Percentiles rank a stretch among this genome's conserved stretches.
Conservation (phyloP, 1,140 invertebrate species). For the Forficula auricularia region DNA sequence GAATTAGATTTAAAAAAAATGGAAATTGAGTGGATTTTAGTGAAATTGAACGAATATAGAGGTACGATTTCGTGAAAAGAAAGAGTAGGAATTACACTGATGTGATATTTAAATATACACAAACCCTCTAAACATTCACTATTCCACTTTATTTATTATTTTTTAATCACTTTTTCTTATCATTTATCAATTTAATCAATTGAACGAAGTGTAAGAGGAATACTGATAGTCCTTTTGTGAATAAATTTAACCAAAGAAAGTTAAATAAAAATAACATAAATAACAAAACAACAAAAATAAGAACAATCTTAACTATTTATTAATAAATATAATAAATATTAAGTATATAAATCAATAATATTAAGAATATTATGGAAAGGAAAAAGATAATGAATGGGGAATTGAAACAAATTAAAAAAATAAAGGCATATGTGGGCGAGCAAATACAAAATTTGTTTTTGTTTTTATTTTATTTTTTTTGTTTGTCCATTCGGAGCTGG, state of each 20-base stretch:
- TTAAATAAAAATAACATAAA: neutral
- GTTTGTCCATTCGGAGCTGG: too few species aligned
- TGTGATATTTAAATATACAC: neutral
- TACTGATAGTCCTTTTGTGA: constrained; percentile 2
- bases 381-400: too few species aligned
- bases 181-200: constrained; percentile 8
- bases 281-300: neutral
- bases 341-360: too few species aligned
- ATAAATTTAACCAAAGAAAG: constrained; percentile 8
- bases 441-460: too few species aligned
- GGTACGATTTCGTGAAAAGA: too few species aligned
- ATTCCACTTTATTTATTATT: constrained; percentile 8
- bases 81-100: neutral
- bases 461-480: too few species aligned
- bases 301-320: constrained; percentile 4
- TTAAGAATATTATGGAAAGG: too few species aligned
- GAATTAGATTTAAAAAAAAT: neutral
- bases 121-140: neutral
- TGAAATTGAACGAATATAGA: too few species aligned
- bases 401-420: too few species aligned
- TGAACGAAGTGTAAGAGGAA: constrained; percentile 3
- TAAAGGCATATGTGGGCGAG: too few species aligned
- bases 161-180: constrained; percentile 4
- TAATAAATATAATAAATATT: neutral
- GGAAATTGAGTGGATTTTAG: neutral